phyloP scores from a whole-genome alignment of 2,888 invertebrate species.

The Tribolium freemani region DNA sequence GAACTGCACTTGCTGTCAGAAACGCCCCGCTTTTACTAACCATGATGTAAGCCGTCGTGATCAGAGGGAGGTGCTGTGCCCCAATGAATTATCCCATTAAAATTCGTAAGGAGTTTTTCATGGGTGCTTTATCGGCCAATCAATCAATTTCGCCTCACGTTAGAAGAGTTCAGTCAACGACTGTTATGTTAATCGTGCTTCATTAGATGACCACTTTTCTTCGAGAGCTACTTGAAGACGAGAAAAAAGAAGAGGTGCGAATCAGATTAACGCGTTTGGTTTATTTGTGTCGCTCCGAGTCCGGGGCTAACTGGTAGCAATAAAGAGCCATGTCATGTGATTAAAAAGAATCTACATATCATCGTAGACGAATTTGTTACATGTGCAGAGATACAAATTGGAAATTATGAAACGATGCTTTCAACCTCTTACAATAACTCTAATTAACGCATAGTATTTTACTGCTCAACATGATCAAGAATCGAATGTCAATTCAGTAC shows the following conservation, averaged over 20 bases:
- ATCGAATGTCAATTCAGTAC: background rate
- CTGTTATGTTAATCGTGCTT: background rate
- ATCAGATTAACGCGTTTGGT: constrained; percentile 13
- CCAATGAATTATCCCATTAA: constrained; percentile 13
- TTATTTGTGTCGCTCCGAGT: constrained; percentile 10
- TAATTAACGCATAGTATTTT: background rate
- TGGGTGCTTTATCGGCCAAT: background rate
- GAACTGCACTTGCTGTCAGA: constrained; percentile 18
- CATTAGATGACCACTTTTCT: constrained; percentile 10
- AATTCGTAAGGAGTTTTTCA: constrained; percentile 1
- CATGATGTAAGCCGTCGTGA: constrained; percentile 18
- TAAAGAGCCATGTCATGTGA: constrained; percentile 9
- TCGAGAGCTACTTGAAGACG: constrained; percentile 1
- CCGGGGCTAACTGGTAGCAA: constrained; percentile 8
- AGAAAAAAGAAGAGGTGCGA: constrained; percentile 5
- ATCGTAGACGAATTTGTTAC: constrained; percentile 1
- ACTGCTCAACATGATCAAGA: background rate
- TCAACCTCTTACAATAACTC: background rate
- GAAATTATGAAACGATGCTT: background rate
- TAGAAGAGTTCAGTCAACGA: background rate
- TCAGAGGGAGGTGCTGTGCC: constrained; percentile 19
- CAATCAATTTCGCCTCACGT: background rate
- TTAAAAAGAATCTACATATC: constrained; percentile 2
- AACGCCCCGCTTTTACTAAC: constrained; percentile 19
- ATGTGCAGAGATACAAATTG: background rate